Conservation (phyloP, 2,888 invertebrate species). For the Phyllotreta cruciferae region DNA sequence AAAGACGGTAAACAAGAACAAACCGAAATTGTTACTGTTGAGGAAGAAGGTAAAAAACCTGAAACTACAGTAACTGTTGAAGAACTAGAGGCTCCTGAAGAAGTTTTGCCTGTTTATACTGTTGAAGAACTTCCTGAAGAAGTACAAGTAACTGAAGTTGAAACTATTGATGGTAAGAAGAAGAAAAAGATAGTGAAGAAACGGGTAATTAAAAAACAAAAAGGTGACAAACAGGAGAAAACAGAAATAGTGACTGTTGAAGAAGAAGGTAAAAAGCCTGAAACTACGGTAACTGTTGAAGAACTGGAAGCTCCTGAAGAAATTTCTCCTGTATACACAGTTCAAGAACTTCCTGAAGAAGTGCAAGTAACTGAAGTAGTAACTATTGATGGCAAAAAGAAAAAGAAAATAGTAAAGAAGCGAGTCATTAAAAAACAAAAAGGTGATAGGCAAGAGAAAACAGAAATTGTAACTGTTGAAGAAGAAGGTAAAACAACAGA, state of each 20-base stretch:
- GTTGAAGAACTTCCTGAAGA: constrained; percentile 52
- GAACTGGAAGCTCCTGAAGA: constrained; percentile 52
- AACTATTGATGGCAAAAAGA: constrained; percentile 44
- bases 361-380: constrained; percentile 46
- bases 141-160: constrained; percentile 50
- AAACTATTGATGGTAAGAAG: constrained; percentile 43
- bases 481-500: constrained; percentile 49
- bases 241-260: constrained; percentile 54
- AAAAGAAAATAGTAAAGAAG: constrained; percentile 46
- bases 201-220: constrained; percentile 26
- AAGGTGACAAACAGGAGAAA: constrained; percentile 57
- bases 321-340: constrained; percentile 28
- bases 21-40: constrained; percentile 58
- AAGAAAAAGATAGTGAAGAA: constrained; percentile 53
- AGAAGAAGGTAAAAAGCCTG: constrained; percentile 45
- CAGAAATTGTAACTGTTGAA: constrained; percentile 50
- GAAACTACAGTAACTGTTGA: constrained; percentile 43
- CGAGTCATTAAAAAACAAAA: constrained; percentile 58
- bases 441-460: constrained; percentile 49
- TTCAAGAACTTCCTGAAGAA: constrained; percentile 50
- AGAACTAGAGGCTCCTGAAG: constrained; percentile 47
- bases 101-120: constrained; percentile 41
- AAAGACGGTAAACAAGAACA: constrained; percentile 61
- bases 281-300: constrained; percentile 55
- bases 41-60: no score